Percentiles rank a stretch among this genome's conserved stretches.
Conservation (phyloP, 1,140 invertebrate species). For the Grapholita molesta region DNA sequence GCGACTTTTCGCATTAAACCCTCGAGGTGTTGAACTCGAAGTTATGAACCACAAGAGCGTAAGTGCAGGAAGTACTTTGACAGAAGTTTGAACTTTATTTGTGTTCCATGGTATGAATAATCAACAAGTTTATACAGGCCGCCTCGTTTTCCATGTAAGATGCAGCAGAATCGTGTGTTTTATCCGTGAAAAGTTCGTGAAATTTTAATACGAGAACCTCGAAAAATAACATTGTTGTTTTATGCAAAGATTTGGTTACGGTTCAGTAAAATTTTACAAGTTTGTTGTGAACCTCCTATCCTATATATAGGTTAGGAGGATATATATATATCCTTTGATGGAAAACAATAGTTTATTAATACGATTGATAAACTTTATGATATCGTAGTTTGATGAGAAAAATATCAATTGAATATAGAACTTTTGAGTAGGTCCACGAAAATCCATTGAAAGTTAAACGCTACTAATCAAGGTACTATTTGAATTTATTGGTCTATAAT, state of each 20-base stretch:
- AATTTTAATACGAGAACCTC: not conserved
- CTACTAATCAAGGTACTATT: too few species aligned
- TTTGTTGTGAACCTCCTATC: not conserved
- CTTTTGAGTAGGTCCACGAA: too few species aligned
- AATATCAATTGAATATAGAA: too few species aligned
- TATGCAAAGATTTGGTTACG: not conserved
- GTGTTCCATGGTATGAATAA: not conserved
- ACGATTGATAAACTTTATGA: too few species aligned
- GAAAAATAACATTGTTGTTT: constrained; percentile 5
- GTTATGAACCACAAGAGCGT: not conserved
- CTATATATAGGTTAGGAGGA: too few species aligned
- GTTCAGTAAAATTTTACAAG: not conserved
- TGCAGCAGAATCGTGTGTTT: constrained; percentile 2
- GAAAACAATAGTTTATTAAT: too few species aligned
- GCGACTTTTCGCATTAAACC: not conserved
- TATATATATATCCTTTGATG: too few species aligned
- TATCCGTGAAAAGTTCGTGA: not conserved
- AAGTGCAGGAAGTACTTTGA: not conserved
- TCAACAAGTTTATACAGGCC: constrained; percentile 1
- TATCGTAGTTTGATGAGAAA: too few species aligned
- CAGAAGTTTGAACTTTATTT: not conserved
- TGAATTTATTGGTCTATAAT: too few species aligned
- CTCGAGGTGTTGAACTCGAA: not conserved
- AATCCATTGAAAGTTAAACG: too few species aligned
- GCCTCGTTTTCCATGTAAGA: not conserved